phyloP scores from a whole-genome alignment of 1,140 invertebrate species.

The Heterodera carotae region DNA sequence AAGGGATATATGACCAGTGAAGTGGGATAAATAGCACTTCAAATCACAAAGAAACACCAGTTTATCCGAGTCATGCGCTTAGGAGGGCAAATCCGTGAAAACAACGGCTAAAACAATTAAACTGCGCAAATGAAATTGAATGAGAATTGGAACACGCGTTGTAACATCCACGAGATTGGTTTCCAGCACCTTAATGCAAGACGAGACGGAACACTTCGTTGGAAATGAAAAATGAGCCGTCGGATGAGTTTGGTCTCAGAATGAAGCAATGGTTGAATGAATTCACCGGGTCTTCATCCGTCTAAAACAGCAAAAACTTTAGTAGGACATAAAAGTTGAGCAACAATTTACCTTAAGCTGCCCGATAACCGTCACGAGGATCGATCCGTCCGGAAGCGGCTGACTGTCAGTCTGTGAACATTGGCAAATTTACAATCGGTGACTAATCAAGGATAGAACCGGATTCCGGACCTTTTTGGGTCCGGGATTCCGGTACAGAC shows the following conservation, averaged over 20 bases:
- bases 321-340: constrained; percentile 9
- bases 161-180: constrained; percentile 30
- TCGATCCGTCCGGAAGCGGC: constrained; percentile 62
- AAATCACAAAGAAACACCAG: constrained; percentile 1
- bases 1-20: constrained; percentile 23
- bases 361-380: constrained; percentile 61
- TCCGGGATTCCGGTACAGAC: no score
- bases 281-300: constrained; percentile 63
- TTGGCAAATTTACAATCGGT: no score
- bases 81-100: background rate
- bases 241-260: constrained; percentile 54
- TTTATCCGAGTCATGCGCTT: constrained; percentile 10
- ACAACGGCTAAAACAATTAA: background rate
- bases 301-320: constrained; percentile 47
- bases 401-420: constrained; percentile 56
- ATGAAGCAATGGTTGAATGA: constrained; percentile 63
- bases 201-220: constrained; percentile 66
- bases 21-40: background rate
- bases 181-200: constrained; percentile 43
- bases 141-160: background rate
- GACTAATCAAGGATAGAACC: no score
- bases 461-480: no score
- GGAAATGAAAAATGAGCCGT: constrained; percentile 61
- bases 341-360: constrained; percentile 59
- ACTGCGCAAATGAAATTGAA: constrained; percentile 24